A percentile compares a stretch with the other conserved stretches of the same genome.
phyloP scores from a whole-genome alignment of 2,113 vertebrate genomes.

The Nibea albiflora region DNA sequence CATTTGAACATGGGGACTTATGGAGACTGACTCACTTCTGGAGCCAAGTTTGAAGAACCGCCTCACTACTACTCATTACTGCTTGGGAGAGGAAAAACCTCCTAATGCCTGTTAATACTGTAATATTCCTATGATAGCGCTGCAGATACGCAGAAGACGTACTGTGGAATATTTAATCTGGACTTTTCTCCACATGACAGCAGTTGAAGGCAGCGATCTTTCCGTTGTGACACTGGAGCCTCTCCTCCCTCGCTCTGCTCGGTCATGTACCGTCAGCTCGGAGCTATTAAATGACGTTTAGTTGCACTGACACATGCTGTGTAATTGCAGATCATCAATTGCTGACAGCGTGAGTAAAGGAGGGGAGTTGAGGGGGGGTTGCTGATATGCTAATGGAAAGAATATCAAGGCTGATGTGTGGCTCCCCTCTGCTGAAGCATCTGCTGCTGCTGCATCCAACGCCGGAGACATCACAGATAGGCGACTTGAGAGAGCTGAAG shows the following conservation, averaged over 20 bases:
- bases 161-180: background rate
- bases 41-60: too few species aligned
- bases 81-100: too few species aligned
- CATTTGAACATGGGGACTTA: too few species aligned
- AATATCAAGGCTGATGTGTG: slow-evolving; percentile 69
- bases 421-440: slow-evolving; percentile 71
- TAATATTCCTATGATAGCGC: background rate
- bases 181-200: slow-evolving; percentile 1
- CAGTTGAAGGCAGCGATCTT: too few species aligned
- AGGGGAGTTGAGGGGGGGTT: background rate
- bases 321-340: slow-evolving; percentile 77
- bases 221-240: slow-evolving; percentile 22
- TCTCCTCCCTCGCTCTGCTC: slow-evolving; percentile 46
- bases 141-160: background rate
- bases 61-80: too few species aligned
- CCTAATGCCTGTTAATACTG: too few species aligned
- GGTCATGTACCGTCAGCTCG: slow-evolving; percentile 57
- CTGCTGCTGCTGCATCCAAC: slow-evolving; percentile 66
- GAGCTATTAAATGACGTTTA: slow-evolving; percentile 61
- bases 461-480: slow-evolving; percentile 30
- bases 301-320: slow-evolving; percentile 71
- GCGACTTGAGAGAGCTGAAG: slow-evolving; percentile 43
- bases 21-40: too few species aligned
- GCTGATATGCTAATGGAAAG: slow-evolving; percentile 56
- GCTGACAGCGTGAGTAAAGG: slow-evolving; percentile 61